phyloP scores from a whole-genome alignment of 2,113 vertebrate genomes.

The Dolichallabes microphthalmus region DNA sequence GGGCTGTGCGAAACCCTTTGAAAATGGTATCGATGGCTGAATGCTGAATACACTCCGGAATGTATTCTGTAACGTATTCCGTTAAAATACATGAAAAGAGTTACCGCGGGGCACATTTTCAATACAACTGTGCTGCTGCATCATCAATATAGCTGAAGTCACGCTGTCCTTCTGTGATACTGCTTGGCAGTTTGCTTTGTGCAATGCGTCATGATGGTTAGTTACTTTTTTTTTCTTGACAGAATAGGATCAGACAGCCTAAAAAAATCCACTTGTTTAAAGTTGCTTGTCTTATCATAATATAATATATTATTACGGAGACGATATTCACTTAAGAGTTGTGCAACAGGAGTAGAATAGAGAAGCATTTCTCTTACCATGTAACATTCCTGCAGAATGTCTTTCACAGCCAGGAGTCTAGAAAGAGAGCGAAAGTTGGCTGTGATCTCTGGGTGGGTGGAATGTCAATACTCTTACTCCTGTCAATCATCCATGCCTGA shows the following conservation, averaged over 20 bases:
- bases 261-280: background rate
- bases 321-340: background rate
- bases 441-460: background rate
- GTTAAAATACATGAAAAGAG: conserved; percentile 25
- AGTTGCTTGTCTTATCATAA: background rate
- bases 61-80: conserved; percentile 29
- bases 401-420: background rate
- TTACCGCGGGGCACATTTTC: conserved; percentile 11
- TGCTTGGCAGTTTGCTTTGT: background rate
- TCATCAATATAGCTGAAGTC: conserved; percentile 12
- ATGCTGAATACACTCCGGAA: background rate
- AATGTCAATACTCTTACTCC: background rate
- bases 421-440: background rate
- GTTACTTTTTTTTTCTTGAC: background rate
- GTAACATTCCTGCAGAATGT: background rate
- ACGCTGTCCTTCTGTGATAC: background rate
- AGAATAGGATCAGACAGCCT: background rate
- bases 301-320: background rate
- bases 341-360: too few relatives aligned
- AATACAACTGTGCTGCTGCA: conserved; percentile 9
- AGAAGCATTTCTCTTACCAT: background rate
- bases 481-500: background rate
- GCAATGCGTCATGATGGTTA: background rate
- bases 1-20: conserved; percentile 2
- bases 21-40: background rate